Conservation (phyloP, 2,888 invertebrate genomes). For the Polymixis flavicincta region DNA sequence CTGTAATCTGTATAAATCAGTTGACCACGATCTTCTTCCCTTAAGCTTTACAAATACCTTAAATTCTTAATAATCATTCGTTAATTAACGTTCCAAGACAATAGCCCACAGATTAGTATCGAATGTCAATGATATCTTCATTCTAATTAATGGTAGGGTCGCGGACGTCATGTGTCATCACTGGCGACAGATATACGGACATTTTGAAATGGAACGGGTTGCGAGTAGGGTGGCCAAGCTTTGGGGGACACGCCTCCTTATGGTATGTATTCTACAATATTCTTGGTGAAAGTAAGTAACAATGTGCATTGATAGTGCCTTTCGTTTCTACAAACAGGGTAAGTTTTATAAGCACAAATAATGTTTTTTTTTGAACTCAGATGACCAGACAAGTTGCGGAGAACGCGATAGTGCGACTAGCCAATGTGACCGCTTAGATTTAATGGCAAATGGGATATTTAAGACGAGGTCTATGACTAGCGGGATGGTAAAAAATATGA, state of each 20-base stretch:
- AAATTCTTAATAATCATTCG: not conserved
- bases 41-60: not conserved
- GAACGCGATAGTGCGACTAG: too few species aligned
- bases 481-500: too few species aligned
- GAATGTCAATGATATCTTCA: conserved; percentile 72
- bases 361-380: too few species aligned
- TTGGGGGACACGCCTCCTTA: not conserved
- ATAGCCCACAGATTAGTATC: conserved; percentile 47
- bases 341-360: too few species aligned
- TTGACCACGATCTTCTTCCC: too few species aligned
- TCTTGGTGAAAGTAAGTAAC: not conserved
- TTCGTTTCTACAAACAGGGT: not conserved
- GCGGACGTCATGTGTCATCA: conserved; percentile 88
- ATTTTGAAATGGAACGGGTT: conserved; percentile 82
- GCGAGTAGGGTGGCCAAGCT: conserved; percentile 31
- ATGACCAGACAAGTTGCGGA: too few species aligned
- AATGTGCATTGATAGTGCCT: not conserved
- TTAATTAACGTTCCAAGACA: conserved; percentile 36
- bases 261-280: too few species aligned
- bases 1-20: not conserved
- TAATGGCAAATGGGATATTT: too few species aligned
- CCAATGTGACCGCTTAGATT: too few species aligned
- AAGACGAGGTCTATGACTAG: too few species aligned
- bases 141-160: conserved; percentile 65
- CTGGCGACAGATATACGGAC: conserved; percentile 84